These are phyloP conservation scores for Lasioglossum leucozonium DNA, from an alignment of 2,888 invertebrate genomes.

Conservation along the genomic window DNA sequence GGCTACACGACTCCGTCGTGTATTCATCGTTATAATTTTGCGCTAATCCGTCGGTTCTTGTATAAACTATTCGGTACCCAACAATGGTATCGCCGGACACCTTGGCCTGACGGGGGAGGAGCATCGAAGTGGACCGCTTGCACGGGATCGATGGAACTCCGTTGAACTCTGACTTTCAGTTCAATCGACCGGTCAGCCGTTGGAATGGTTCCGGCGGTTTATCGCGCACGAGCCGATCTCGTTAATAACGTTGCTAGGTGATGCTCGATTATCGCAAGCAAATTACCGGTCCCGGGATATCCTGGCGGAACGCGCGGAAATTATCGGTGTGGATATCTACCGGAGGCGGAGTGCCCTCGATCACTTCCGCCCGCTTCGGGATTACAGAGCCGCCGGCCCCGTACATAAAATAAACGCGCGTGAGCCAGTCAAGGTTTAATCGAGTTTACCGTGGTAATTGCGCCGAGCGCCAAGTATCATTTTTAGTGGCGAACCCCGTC, in stretches of 20 bases:
- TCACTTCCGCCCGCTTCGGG: slow-evolving; percentile 44
- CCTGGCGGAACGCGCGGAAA: slow-evolving; percentile 33
- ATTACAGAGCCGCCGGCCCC: slow-evolving; percentile 28
- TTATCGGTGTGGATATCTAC: slow-evolving; percentile 46
- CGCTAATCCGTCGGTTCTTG: neutral
- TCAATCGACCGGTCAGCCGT: neutral
- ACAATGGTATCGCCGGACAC: neutral
- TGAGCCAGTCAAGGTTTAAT: slow-evolving; percentile 29
- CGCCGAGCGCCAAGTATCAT: slow-evolving; percentile 18
- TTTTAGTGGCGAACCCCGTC: slow-evolving; percentile 15
- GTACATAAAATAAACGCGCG: slow-evolving; percentile 46
- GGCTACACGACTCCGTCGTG: no score
- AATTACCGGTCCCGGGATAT: slow-evolving; percentile 13
- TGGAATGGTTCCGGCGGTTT: slow-evolving; percentile 7
- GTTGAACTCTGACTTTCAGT: slow-evolving; percentile 26
- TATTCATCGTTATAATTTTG: no score
- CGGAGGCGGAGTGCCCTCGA: slow-evolving; percentile 34
- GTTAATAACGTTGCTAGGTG: slow-evolving; percentile 41
- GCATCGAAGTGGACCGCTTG: neutral
- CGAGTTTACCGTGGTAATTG: slow-evolving; percentile 49
- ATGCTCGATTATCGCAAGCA: slow-evolving; percentile 23
- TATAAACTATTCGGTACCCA: neutral
- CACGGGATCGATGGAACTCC: slow-evolving; percentile 1
- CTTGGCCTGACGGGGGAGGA: neutral
- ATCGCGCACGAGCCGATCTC: slow-evolving; percentile 16